Evolutionary conservation across 35 echinoderm and acorn worm genomes (phyloP).

Genomic region (Holothuria glaberrima): DNA sequence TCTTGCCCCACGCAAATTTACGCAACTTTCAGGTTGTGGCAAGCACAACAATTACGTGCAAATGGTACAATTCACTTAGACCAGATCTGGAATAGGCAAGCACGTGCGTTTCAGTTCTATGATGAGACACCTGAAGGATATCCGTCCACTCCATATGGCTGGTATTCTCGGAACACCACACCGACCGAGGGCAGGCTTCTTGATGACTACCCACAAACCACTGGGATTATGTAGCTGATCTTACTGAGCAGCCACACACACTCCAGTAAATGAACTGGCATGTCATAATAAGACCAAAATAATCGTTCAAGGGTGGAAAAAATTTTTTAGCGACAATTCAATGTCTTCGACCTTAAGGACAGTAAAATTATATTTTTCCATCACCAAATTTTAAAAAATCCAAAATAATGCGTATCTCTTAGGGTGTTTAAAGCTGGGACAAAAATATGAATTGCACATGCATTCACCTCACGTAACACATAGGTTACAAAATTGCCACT

Average conservation of each 20-base stretch:
- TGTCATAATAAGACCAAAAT: too few species aligned
- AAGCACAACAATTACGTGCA: background rate
- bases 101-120: background rate
- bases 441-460: too few species aligned
- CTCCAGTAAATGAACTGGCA: too few species aligned
- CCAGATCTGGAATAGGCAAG: background rate
- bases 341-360: too few species aligned
- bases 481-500: too few species aligned
- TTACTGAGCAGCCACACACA: background rate
- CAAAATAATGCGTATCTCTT: too few species aligned
- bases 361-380: too few species aligned
- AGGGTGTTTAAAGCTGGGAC: too few species aligned
- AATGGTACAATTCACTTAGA: constrained; percentile 20
- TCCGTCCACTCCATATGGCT: background rate
- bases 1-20: background rate
- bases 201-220: background rate
- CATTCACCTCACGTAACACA: too few species aligned
- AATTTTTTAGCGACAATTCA: too few species aligned
- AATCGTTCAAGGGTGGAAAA: too few species aligned
- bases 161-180: background rate
- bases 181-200: background rate
- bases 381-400: too few species aligned
- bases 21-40: background rate
- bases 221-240: background rate
- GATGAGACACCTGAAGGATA: background rate